Base-by-base conservation (phyloP, 2,888 invertebrate genomes). In the Neuroscelio doddi region DNA sequence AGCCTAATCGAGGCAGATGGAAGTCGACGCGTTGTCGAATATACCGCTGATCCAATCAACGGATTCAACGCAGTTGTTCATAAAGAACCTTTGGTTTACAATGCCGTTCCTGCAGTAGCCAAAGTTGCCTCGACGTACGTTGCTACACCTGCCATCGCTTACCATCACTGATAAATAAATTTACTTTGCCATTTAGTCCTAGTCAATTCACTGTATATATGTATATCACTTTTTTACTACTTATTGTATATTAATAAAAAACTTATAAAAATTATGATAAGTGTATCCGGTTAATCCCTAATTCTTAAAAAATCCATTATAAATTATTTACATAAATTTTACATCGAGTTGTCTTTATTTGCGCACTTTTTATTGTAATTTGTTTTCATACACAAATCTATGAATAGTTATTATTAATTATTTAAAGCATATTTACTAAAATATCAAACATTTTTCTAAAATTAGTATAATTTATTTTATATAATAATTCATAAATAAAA, bases 61-160 rank as follows among this genome's bases (percentile, higher is more conserved):
- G 82, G 82, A 10, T 82, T 82, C 55, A 80, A 82, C 59, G 82
- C 82, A 4, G 74, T 81, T 4, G 80, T 89, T 67, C 84, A 80
- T 82, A 74, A 75, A 0, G 80, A 82, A 56, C 78, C 79, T 1
- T 3, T 30, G 3, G 10, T 30, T 9, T 9, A 5, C 2, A 9
- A 2, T 17, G 69, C 58, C 0, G 61, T 64, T 5, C 71, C 72
- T 3, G 67, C 56, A 0, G 47, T 52, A 21, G 65, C 69, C 15
- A 58, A 55, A 36, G 26, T 55, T 29, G 36, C 56, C 9, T 50
- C 56, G 10, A 61, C 57, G 1, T 67, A 42, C 24, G 44, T 56
- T 12, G 59, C 67, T 15, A 67, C 72, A 5, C 70, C 70, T 39
- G 58, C 57, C 1, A 64, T 71, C 41, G 58, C 67, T 30, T 70